Evolutionary conservation across 2,797 vertebrate species (phyloP).

Genomic region (Australoheros facetus): DNA sequence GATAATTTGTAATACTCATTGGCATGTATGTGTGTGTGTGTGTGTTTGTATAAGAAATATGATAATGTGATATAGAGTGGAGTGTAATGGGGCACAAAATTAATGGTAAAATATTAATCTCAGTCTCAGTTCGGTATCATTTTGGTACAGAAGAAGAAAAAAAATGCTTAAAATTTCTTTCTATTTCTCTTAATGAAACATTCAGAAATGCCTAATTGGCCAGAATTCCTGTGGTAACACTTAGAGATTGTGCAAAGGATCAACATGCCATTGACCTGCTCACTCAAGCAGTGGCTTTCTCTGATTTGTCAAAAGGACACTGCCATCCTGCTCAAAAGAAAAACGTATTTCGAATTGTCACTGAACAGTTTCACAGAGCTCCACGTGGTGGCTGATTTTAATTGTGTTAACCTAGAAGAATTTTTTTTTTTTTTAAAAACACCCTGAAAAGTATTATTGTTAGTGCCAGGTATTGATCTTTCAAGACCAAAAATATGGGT

Average conservation of each 20-base stretch:
- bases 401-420: not conserved
- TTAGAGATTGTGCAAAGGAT: too few species aligned
- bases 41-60: not conserved
- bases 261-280: not conserved
- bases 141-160: not conserved
- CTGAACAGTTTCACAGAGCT: not conserved
- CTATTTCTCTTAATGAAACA: too few species aligned
- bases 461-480: not conserved
- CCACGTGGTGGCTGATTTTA: not conserved
- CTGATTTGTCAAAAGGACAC: not conserved
- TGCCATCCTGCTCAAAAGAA: too few species aligned
- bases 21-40: not conserved
- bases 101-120: not conserved
- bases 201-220: too few species aligned
- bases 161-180: too few species aligned
- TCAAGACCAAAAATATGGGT: not conserved
- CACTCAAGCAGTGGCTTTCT: not conserved
- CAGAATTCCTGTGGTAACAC: too few species aligned
- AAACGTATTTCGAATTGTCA: too few species aligned
- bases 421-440: not conserved
- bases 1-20: not conserved
- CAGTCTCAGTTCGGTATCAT: not conserved
- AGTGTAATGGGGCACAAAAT: not conserved
- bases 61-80: not conserved
- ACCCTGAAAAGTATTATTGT: not conserved